phyloP scores from a whole-genome alignment of 2,113 vertebrate species.

The Deroptyus accipitrinus region DNA sequence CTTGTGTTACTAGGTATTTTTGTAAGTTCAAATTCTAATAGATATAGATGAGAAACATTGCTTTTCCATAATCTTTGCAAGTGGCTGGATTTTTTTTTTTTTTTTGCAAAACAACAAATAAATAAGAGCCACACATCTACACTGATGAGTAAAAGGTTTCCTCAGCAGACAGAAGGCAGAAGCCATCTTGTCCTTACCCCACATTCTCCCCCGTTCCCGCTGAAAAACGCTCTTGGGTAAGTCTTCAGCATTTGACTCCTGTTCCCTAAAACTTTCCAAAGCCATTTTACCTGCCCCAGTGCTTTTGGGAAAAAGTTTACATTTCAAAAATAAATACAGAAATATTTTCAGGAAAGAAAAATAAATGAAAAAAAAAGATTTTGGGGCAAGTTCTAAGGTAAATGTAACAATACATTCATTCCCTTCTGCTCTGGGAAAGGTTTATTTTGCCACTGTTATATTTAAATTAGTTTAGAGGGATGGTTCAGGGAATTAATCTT shows the following conservation, averaged over 20 bases:
- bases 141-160: neutral
- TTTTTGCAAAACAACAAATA: neutral
- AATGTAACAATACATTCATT: conserved; percentile 10
- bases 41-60: neutral
- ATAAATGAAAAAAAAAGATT: neutral
- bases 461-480: conserved; percentile 45
- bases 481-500: conserved; percentile 49
- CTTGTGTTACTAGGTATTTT: neutral
- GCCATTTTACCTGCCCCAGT: neutral
- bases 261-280: neutral
- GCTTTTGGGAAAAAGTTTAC: neutral
- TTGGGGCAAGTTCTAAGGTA: neutral
- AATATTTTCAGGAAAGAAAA: neutral
- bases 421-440: neutral
- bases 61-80: neutral
- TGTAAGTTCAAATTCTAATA: neutral
- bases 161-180: neutral
- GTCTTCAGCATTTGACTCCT: neutral
- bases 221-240: neutral
- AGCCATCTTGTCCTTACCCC: neutral
- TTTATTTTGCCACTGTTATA: conserved; percentile 55
- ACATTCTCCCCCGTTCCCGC: neutral
- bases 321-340: neutral
- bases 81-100: neutral
- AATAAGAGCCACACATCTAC: neutral